These are phyloP conservation scores for Eilema depressum DNA, from an alignment of 2,888 invertebrate species.

Conservation along the genomic window DNA sequence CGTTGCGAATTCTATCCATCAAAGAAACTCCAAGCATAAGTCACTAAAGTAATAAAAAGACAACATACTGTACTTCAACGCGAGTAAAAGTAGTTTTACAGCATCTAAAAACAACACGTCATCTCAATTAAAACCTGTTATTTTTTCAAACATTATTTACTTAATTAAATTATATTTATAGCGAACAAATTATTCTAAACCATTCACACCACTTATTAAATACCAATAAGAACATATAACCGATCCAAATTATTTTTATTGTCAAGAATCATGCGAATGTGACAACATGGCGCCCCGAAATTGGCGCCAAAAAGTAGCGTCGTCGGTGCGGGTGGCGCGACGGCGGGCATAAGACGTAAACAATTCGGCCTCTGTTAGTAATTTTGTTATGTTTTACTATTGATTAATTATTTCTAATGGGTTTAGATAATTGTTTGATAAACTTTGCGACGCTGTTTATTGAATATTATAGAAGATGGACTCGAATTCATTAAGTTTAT, in stretches of 20 bases:
- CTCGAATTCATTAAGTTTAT: constrained; percentile 8
- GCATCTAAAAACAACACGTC: not conserved
- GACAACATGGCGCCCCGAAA: constrained; percentile 73
- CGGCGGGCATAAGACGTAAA: constrained; percentile 60
- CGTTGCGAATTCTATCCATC: too few relatives aligned
- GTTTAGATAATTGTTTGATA: constrained; percentile 18
- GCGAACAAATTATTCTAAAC: constrained; percentile 8
- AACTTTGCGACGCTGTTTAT: constrained; percentile 6
- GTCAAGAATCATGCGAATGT: constrained; percentile 76
- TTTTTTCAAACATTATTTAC: not conserved
- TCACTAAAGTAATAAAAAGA: too few relatives aligned
- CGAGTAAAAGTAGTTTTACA: not conserved
- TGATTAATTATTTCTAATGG: constrained; percentile 56
- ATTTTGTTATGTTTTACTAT: constrained; percentile 57
- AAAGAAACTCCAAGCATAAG: too few relatives aligned
- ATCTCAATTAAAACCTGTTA: not conserved
- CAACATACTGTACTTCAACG: too few relatives aligned
- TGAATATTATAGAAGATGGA: constrained; percentile 6
- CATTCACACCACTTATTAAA: constrained; percentile 49
- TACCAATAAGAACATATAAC: constrained; percentile 57
- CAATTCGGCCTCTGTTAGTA: constrained; percentile 57
- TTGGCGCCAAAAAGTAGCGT: constrained; percentile 76
- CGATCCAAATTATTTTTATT: constrained; percentile 76
- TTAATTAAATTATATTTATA: not conserved
- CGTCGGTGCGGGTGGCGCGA: constrained; percentile 52